Percentiles rank a stretch among this genome's conserved stretches.
These are phyloP conservation scores for Hydrotaea diabolus DNA, from an alignment of 2,888 invertebrate species.

Conservation along the genomic window DNA sequence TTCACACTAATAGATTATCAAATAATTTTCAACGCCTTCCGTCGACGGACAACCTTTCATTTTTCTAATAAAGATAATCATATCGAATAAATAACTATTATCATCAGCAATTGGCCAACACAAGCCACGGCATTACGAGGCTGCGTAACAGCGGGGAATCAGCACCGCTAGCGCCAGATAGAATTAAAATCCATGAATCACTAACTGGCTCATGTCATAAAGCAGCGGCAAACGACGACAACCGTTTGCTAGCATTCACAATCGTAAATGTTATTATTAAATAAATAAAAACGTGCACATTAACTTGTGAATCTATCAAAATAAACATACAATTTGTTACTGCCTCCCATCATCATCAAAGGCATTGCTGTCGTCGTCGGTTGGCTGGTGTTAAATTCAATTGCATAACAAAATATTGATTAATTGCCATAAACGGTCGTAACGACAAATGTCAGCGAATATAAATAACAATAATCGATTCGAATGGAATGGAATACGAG, in stretches of 20 bases:
- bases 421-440: constrained; percentile 40
- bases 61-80: constrained; percentile 7
- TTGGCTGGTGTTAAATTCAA: background rate
- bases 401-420: constrained; percentile 47
- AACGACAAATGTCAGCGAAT: background rate
- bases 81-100: background rate
- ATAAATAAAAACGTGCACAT: background rate
- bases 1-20: no score
- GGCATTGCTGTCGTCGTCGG: background rate
- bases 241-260: constrained; percentile 13
- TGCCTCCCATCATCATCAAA: background rate
- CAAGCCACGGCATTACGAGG: no score
- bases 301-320: background rate
- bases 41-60: no score
- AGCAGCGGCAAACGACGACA: background rate
- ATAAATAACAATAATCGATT: background rate
- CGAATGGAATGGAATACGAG: background rate
- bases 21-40: no score
- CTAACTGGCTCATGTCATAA: background rate
- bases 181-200: constrained; percentile 11
- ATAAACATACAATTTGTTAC: background rate
- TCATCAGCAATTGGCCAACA: no score
- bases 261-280: background rate
- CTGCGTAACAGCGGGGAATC: background rate
- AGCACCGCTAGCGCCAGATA: background rate